Conservation (phyloP, 2,113 vertebrate genomes). For the Centropus bengalensis region DNA sequence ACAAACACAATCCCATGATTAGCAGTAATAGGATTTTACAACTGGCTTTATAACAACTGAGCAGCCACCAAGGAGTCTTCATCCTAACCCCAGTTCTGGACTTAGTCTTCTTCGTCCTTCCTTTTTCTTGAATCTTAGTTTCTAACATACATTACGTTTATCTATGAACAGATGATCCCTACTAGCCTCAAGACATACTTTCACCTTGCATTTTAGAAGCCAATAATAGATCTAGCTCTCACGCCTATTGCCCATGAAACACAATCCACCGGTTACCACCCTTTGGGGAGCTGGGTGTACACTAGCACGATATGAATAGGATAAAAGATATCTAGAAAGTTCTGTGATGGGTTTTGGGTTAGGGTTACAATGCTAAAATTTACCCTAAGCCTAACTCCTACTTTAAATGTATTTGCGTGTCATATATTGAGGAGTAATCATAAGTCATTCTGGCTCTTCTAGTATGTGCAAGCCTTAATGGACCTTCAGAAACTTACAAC, state of each 20-base stretch:
- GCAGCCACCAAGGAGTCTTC: not conserved
- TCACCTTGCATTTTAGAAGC: not conserved
- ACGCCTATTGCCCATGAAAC: rapidly evolving
- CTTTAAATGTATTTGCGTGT: not conserved
- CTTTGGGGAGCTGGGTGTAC: not conserved
- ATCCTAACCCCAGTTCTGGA: not conserved
- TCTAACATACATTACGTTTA: not conserved
- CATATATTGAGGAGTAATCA: not conserved
- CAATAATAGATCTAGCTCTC: not conserved
- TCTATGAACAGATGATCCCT: not conserved
- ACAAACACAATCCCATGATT: not conserved
- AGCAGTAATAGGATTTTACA: not conserved
- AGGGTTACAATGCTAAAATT: not conserved
- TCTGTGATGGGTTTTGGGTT: not conserved
- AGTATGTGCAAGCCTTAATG: not conserved
- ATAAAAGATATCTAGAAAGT: not conserved
- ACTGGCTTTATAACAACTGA: not conserved
- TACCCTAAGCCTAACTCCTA: not conserved
- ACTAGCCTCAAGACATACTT: not conserved
- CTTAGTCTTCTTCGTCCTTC: not conserved
- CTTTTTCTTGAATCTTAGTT: not conserved
- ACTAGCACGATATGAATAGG: rapidly evolving
- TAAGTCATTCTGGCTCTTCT: not conserved
- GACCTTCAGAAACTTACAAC: not conserved
- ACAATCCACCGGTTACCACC: not conserved